These are phyloP conservation scores for Macropus fuliginosus DNA, from an alignment of 2,797 vertebrate species.

Conservation along the genomic window DNA sequence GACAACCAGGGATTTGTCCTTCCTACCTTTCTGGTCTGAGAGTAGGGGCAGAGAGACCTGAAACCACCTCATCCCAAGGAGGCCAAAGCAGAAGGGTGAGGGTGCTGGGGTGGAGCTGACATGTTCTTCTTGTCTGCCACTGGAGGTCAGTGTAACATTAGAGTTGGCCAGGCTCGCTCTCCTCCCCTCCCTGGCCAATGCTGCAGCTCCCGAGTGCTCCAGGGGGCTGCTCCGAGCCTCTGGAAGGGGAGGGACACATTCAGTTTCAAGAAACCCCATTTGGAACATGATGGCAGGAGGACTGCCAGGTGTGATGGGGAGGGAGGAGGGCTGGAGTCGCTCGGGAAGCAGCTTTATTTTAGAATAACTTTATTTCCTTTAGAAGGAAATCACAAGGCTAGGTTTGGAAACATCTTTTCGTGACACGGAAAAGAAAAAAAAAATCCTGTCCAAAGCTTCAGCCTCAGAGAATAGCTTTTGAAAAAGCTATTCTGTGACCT, in stretches of 20 bases:
- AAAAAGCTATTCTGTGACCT: neutral
- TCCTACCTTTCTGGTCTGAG: neutral
- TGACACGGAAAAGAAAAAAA: neutral
- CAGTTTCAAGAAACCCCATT: neutral
- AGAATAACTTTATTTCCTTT: slow-evolving; percentile 29
- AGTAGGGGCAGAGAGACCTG: neutral
- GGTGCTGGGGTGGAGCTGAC: neutral
- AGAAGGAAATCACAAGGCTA: slow-evolving; percentile 48
- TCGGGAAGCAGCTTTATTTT: slow-evolving; percentile 14
- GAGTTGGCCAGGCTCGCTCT: slow-evolving; percentile 48
- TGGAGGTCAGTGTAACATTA: slow-evolving; percentile 84
- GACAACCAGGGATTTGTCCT: neutral
- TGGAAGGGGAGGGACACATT: neutral
- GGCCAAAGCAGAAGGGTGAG: neutral
- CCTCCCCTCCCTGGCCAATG: slow-evolving; percentile 25
- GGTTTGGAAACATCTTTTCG: slow-evolving; percentile 49
- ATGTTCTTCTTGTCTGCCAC: slow-evolving; percentile 78
- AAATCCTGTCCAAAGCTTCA: rapidly evolving
- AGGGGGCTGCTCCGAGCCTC: neutral
- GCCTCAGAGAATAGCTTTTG: neutral
- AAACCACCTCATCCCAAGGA: neutral
- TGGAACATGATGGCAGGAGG: neutral
- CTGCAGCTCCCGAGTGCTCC: neutral
- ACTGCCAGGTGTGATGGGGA: slow-evolving; percentile 60
- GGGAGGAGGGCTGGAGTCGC: neutral